Evolutionary conservation across 2,113 vertebrate genomes (phyloP), one percentile per base, ranked within the genome.

Genomic region (Tychaedon coryphoeus): DNA sequence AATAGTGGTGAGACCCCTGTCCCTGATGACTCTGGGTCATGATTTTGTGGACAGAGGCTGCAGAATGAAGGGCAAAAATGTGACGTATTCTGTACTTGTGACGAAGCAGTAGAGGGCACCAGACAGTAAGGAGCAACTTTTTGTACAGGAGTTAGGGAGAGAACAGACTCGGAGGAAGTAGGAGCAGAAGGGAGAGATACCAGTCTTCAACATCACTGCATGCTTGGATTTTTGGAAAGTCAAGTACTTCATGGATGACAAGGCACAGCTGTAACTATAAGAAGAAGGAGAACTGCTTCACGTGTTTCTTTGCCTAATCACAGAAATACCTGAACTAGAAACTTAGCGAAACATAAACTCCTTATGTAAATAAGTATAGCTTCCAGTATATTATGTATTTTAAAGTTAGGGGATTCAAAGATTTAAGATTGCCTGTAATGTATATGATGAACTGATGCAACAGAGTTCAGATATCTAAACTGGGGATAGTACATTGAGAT

Each of bases 51-150:
- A 14, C 9, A 38, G 42, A 53, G 7, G 26, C 66, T 72, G 36
- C 50, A 85, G 58, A 45, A 31, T 0, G 0, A 60, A 87, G 53
- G 54, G 42, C 33, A 84, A 7, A 93, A 90, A 14, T 43, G 26
- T 17, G 12, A 22, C 26, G 4, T 19, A 28, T 79, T n/a, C 16
- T 82, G 23, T 96, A 24, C 34, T 86, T 79, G 45, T 0, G 3
- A 42, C 77, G 51, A 22, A 89, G 79, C 96, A 94, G 91, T n/a
- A 96, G 96, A 93, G 94, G 96, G 96, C 96, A 92, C 88, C 86
- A 93, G 51, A 67, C 79, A 56, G 23, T 72, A 86, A 64, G 38
- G 67, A 95, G 86, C 69, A 92, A 33, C 28, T 90, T 78, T 28
- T 43, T 47, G 42, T 75, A 15, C 24, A 9, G 38, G 45, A 53